A percentile compares a stretch with the other conserved stretches of the same genome.
These are phyloP conservation scores for Lophochroa leadbeateri DNA, from an alignment of 2,113 vertebrate species.

Conservation along the genomic window DNA sequence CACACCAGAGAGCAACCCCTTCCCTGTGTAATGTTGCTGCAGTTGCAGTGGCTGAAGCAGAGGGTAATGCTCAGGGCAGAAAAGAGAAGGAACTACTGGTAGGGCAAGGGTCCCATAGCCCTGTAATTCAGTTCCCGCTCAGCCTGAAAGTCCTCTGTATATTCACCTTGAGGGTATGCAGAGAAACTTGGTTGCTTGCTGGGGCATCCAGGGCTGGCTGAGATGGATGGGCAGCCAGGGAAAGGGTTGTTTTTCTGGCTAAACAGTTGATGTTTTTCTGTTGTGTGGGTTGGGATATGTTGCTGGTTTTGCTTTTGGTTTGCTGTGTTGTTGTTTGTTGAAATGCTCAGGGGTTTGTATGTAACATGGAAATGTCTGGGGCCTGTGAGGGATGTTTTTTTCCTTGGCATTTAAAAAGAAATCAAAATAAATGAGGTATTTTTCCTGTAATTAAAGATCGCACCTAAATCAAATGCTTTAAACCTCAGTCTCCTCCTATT, in stretches of 20 bases:
- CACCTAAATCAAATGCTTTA: constrained; percentile 32
- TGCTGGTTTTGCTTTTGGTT: constrained; percentile 42
- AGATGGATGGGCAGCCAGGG: background rate
- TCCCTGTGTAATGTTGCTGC: background rate
- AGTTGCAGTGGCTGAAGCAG: background rate
- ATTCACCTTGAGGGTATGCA: background rate
- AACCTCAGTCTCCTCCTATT: background rate
- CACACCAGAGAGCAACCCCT: background rate
- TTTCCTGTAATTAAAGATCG: background rate
- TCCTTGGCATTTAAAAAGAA: background rate
- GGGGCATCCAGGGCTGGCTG: background rate
- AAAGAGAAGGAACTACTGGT: background rate
- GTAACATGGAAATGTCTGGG: background rate
- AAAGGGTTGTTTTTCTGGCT: constrained; percentile 26
- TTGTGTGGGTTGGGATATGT: constrained; percentile 43
- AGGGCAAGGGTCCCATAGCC: background rate
- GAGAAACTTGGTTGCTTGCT: background rate
- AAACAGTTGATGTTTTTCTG: constrained; percentile 21
- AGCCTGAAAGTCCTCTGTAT: background rate
- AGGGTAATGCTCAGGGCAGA: background rate
- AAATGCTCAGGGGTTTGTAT: constrained; percentile 9
- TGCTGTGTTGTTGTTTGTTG: constrained; percentile 30
- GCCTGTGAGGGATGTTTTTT: background rate
- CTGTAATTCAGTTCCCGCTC: background rate
- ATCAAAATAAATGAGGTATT: constrained; percentile 48